phyloP scores from a whole-genome alignment of 2,797 vertebrate genomes.

The Sardinella longiceps region DNA sequence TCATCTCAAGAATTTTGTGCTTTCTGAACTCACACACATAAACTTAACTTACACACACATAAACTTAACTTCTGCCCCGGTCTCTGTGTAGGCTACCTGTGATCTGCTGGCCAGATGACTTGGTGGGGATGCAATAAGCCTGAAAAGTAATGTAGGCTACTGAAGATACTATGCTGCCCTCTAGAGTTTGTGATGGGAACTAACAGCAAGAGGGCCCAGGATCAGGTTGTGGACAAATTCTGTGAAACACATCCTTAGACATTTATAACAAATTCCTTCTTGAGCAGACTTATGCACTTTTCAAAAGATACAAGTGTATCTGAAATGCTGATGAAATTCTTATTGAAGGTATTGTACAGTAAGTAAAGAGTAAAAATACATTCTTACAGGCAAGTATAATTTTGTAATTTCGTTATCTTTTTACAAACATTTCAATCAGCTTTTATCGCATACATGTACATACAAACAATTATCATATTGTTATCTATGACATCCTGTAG shows the following conservation, averaged over 20 bases:
- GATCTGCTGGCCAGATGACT: not conserved
- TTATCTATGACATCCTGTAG: not conserved
- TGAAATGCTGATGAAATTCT: no score
- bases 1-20: not conserved
- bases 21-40: not conserved
- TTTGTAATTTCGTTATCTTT: not conserved
- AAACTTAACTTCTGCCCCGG: no score
- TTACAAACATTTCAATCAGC: not conserved
- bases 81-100: not conserved
- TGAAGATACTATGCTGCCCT: slow-evolving; percentile 4
- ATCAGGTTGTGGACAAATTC: not conserved
- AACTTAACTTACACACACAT: not conserved
- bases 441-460: not conserved
- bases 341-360: no score
- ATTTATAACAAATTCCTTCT: no score
- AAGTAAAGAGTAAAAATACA: no score
- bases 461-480: not conserved
- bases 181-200: not conserved
- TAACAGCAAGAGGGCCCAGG: not conserved
- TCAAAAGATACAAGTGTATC: no score
- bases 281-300: no score
- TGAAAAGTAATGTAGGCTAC: not conserved
- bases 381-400: no score
- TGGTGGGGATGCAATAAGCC: not conserved
- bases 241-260: no score